Base-by-base conservation (phyloP, 1,140 invertebrate species). In the Phthorimaea operculella region DNA sequence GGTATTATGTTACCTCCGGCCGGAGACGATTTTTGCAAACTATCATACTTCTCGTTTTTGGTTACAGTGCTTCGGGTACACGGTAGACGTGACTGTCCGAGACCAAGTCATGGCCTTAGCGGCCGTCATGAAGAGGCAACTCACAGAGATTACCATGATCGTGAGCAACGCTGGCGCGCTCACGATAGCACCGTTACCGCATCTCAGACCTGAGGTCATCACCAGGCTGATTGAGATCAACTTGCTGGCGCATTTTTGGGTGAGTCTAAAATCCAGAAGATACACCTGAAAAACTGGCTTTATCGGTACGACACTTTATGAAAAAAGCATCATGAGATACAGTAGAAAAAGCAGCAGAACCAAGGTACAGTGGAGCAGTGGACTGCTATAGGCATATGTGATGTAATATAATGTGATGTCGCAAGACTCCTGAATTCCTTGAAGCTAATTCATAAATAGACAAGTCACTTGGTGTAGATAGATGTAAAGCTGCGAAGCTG, bases 241-340 rank as follows among this genome's bases (percentile, higher is more conserved):
- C 60, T 85, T 92, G 5, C 67, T 92, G 56, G 88, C 90, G 5
- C 90, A 93, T 65, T 90, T 91, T 63, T 93, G 91, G 91, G 90
- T 90, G 74, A 74, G 67, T 53, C 12, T 47, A 28, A 2, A 28
- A 28, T 28, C 6, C 21, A 28, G 6, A 28, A n/a, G n/a, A n/a
- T n/a, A n/a, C n/a, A n/a, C n/a, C n/a, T n/a, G n/a, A n/a, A n/a
- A n/a, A n/a, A n/a, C n/a, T n/a, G n/a, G n/a, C n/a, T n/a, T n/a
- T n/a, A n/a, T n/a, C n/a, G n/a, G n/a, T n/a, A n/a, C n/a, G n/a
- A n/a, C n/a, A n/a, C n/a, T n/a, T n/a, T n/a, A n/a, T n/a, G n/a
- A n/a, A n/a, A n/a, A n/a, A n/a, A n/a, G n/a, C n/a, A n/a, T n/a
- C n/a, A n/a, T n/a, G n/a, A n/a, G n/a, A n/a, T n/a, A n/a, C n/a